A percentile compares a stretch with the other conserved stretches of the same genome.
Evolutionary conservation across 2,888 invertebrate species (phyloP).

Genomic region (Cryptocephalus primarius): DNA sequence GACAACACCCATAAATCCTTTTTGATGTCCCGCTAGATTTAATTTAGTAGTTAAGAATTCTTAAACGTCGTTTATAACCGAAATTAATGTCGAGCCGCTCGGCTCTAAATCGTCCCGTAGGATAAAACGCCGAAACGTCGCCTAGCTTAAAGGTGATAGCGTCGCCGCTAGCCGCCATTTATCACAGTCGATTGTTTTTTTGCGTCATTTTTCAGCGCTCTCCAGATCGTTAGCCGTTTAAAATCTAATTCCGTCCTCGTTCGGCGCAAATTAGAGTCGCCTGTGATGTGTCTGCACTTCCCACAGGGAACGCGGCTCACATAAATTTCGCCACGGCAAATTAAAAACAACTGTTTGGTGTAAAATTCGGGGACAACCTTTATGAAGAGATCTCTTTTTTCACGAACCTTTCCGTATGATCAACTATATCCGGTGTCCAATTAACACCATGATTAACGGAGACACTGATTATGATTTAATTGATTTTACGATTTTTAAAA

Average conservation of each 20-base stretch:
- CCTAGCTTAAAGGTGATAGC: constrained; percentile 11
- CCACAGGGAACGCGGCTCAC: constrained; percentile 26
- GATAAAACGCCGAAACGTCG: constrained; percentile 9
- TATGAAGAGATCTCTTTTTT: constrained; percentile 4
- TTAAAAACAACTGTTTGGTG: constrained; percentile 38
- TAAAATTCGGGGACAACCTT: constrained; percentile 25
- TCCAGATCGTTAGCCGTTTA: constrained; percentile 38
- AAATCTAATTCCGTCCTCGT: constrained; percentile 36
- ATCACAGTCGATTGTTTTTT: constrained; percentile 26
- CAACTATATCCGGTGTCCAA: constrained; percentile 19
- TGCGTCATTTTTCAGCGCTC: constrained; percentile 35
- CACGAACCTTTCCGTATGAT: constrained; percentile 6
- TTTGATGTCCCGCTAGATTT: constrained; percentile 16
- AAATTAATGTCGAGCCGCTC: constrained; percentile 32
- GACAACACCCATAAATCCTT: constrained; percentile 21
- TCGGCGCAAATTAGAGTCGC: constrained; percentile 36
- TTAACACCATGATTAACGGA: constrained; percentile 6
- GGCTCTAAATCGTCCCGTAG: constrained; percentile 28
- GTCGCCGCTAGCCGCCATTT: constrained; percentile 23
- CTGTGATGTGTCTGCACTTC: constrained; percentile 33
- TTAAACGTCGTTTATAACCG: constrained; percentile 32
- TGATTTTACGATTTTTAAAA: too few species aligned
- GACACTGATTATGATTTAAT: too few species aligned
- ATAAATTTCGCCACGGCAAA: constrained; percentile 39
- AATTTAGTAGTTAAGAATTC: constrained; percentile 28